These are phyloP conservation scores for Trogon melanurus DNA, from an alignment of 2,113 vertebrate species.

Conservation along the genomic window DNA sequence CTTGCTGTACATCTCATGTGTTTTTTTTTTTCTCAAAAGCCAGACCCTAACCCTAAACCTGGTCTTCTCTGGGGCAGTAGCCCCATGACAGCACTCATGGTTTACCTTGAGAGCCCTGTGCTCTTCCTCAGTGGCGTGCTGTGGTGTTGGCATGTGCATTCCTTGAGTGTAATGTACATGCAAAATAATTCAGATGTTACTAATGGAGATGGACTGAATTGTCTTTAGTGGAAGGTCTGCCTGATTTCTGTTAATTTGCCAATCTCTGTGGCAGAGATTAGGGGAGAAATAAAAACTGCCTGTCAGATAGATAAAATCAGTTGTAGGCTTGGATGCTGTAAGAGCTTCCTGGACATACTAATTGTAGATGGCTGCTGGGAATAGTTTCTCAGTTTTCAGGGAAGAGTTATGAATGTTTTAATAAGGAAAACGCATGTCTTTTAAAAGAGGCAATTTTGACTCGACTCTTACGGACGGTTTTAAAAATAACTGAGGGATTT, in stretches of 20 bases:
- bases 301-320: not conserved
- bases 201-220: not conserved
- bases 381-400: not conserved
- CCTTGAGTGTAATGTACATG: not conserved
- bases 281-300: not conserved
- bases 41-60: not conserved
- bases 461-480: not conserved
- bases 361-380: not conserved
- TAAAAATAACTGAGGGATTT: not conserved
- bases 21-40: not conserved
- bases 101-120: not conserved
- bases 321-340: not conserved
- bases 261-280: not conserved
- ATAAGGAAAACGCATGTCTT: not conserved
- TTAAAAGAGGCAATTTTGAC: not conserved
- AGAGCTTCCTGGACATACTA: not conserved
- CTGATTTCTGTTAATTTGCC: not conserved
- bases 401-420: not conserved
- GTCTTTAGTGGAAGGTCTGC: not conserved
- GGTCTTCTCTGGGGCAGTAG: not conserved
- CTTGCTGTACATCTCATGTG: fast-evolving
- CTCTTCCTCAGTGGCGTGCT: not conserved
- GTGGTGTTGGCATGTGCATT: fast-evolving
- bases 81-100: not conserved
- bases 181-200: not conserved